phyloP scores from a whole-genome alignment of 2,888 invertebrate genomes.

The Harpagoxenus sublaevis region DNA sequence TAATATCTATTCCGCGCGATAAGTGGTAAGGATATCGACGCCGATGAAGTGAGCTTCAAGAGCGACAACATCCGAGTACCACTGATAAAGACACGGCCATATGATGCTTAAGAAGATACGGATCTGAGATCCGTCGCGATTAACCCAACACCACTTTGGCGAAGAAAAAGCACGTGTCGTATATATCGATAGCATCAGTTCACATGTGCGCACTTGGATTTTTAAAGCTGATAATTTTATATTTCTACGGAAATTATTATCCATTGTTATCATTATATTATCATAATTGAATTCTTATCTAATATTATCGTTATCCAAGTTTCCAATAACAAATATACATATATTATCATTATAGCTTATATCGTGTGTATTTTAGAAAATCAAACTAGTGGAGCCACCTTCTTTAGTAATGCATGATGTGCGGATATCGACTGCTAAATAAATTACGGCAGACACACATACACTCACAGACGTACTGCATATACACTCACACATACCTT shows the following conservation, averaged over 20 bases:
- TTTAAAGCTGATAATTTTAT: background rate
- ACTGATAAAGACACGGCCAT: background rate
- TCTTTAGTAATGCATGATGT: conserved; percentile 1
- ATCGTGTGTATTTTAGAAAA: background rate
- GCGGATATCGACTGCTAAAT: conserved; percentile 13
- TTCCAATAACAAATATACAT: background rate
- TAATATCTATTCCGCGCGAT: conserved; percentile 22
- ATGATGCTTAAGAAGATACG: conserved; percentile 3
- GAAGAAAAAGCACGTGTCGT: background rate
- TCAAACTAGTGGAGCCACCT: background rate
- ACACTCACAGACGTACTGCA: background rate
- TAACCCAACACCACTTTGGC: background rate
- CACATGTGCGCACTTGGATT: background rate
- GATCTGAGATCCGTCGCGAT: conserved; percentile 19
- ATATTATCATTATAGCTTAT: background rate
- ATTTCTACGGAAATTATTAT: background rate
- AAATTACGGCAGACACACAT: conserved; percentile 1
- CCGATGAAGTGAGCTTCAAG: conserved; percentile 34
- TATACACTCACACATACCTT: background rate
- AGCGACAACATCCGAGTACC: conserved; percentile 22
- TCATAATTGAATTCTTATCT: background rate
- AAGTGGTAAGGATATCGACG: conserved; percentile 21
- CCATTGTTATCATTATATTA: background rate
- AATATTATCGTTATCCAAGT: background rate
- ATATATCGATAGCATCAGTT: background rate